Base-by-base conservation (phyloP, 2,797 vertebrate genomes). In the Distichodus sexfasciatus region DNA sequence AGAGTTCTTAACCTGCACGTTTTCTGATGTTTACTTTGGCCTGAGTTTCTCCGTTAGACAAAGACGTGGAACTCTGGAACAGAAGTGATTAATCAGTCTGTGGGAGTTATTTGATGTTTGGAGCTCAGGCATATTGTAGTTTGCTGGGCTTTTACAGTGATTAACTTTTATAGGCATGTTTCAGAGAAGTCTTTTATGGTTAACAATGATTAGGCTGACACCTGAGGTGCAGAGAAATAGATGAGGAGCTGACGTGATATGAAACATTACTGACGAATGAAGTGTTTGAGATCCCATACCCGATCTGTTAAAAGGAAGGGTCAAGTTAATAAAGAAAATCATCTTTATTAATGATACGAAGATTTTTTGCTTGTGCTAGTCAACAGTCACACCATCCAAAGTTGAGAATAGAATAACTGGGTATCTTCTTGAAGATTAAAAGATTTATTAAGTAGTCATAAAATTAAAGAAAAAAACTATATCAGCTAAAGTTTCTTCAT, bases 241-340 rank as follows among this genome's bases (percentile, higher is more conserved):
- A 54, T 63, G 35, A 43, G 31, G 43, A 57, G 66, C 63, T 69
- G 66, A 59, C 60, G 69, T 17, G n/a, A n/a, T n/a, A n/a, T n/a
- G n/a, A n/a, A n/a, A n/a, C n/a, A n/a, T n/a, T n/a, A n/a, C n/a
- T n/a, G n/a, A n/a, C n/a, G n/a, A n/a, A n/a, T n/a, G n/a, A n/a
- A n/a, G n/a, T n/a, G n/a, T n/a, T n/a, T n/a, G n/a, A n/a, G n/a
- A n/a, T n/a, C n/a, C n/a, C n/a, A n/a, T n/a, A n/a, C n/a, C n/a
- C n/a, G n/a, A n/a, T n/a, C n/a, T n/a, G n/a, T n/a, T n/a, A n/a
- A n/a, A n/a, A n/a, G n/a, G n/a, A n/a, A n/a, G n/a, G n/a, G n/a
- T n/a, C n/a, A n/a, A n/a, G n/a, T n/a, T n/a, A n/a, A n/a, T n/a
- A n/a, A n/a, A n/a, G n/a, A n/a, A n/a, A n/a, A n/a, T n/a, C n/a